A percentile compares a stretch with the other conserved stretches of the same genome.
phyloP scores from a whole-genome alignment of 1,140 invertebrate genomes.

The Antheraea pernyi region DNA sequence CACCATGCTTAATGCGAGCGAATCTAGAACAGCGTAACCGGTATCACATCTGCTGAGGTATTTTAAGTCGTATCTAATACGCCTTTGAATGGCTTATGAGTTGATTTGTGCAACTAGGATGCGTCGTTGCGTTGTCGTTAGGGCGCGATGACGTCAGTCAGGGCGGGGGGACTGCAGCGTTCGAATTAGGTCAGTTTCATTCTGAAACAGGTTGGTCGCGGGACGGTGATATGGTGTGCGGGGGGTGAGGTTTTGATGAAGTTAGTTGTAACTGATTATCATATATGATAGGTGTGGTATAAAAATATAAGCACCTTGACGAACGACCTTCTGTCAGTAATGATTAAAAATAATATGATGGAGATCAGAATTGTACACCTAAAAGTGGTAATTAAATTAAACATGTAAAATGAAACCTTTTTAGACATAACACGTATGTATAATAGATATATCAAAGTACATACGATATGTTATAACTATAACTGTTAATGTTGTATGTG shows the following conservation, averaged over 20 bases:
- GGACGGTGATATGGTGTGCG: slow-evolving; percentile 19
- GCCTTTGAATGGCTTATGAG: slow-evolving; percentile 22
- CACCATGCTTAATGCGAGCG: slow-evolving; percentile 36
- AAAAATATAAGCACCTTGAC: not conserved
- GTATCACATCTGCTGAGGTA: slow-evolving; percentile 12
- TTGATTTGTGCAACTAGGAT: slow-evolving; percentile 37
- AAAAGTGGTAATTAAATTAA: too few species aligned
- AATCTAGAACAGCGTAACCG: slow-evolving; percentile 38
- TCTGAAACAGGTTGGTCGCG: slow-evolving; percentile 66
- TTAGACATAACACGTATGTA: too few species aligned
- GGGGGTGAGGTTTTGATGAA: slow-evolving; percentile 30
- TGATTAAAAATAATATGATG: too few species aligned
- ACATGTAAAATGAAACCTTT: too few species aligned
- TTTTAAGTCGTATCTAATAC: slow-evolving; percentile 22
- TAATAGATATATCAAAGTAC: too few species aligned
- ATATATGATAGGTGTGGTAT: slow-evolving; percentile 7
- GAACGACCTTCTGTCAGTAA: too few species aligned
- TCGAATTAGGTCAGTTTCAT: slow-evolving; percentile 77
- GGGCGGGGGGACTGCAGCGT: slow-evolving; percentile 63
- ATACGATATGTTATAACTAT: too few species aligned
- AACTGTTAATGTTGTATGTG: too few species aligned
- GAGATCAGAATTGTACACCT: too few species aligned
- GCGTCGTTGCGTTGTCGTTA: slow-evolving; percentile 37
- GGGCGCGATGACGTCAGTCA: slow-evolving; percentile 64
- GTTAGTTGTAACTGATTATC: slow-evolving; percentile 54